Evolutionary conservation across 2,797 vertebrate species (phyloP), one percentile per base, ranked within the genome.

Genomic region (Decapterus maruadsi): DNA sequence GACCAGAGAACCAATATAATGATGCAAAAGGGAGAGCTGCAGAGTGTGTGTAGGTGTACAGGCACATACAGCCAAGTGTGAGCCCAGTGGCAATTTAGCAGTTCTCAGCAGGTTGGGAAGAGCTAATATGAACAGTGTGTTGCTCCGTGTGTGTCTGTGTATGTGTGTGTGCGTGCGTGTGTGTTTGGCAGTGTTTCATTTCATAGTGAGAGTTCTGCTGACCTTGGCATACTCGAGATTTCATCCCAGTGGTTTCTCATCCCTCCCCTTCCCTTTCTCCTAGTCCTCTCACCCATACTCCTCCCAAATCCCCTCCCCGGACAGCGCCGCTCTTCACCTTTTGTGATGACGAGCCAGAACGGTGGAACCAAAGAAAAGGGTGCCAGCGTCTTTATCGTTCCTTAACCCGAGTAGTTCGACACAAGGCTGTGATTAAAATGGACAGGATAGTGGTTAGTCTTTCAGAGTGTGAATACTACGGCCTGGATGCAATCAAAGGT

Each of bases 141-240:
- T 72, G 62, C 53, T 55, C 26, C 8, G 17, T 66, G 38, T 16
- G 78, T 68, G 46, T 20, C 29, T 68, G 14, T 60, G 36, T 68
- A 40, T 56, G 11, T 43, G 8, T 51, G 53, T 53, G 45, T 50
- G 54, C 55, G 42, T 73, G 59, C 29, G 68, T 61, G 46, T 70
- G 58, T 31, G 26, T 61, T 75, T 86, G 83, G 81, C 65, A 68
- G 76, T 9, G 13, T 84, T 87, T 85, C 79, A 82, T 90, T 86
- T 82, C 78, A 83, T 82, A 72, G 66, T 17, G 74, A 82, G 86
- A 75, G 80, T 85, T 82, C 80, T 91, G 89, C 92, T 93, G 92
- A 92, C 92, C 92, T 93, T 91, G 85, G 86, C 86, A 88, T 63
- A 77, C 81, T 72, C 73, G 40, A 78, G 79, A 84, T 87, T 89